Evolutionary conservation across 35 echinoderm and acorn worm genomes (phyloP).

Genomic region (Ptychodera flava): DNA sequence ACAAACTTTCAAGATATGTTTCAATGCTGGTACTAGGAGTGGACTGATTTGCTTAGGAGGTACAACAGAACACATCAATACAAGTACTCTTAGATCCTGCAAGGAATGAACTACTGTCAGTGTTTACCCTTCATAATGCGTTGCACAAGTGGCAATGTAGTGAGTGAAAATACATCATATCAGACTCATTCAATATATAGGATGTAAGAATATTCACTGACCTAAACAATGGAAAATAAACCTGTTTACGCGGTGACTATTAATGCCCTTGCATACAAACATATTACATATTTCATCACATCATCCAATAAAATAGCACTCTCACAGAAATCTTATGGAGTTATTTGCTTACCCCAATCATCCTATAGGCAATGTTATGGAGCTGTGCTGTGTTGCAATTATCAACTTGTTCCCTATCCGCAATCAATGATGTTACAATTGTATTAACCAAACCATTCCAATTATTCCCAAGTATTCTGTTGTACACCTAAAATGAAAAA

Average conservation of each 20-base stretch:
- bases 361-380: slow-evolving; percentile 44
- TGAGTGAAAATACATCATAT: no score
- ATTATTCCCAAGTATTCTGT: slow-evolving; percentile 61
- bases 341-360: slow-evolving; percentile 77
- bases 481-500: slow-evolving; percentile 40
- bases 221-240: no score
- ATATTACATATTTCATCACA: no score
- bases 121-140: no score
- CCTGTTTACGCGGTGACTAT: no score
- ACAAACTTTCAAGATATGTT: slow-evolving; percentile 39
- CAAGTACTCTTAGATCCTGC: slow-evolving; percentile 65
- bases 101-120: no score
- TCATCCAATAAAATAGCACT: no score
- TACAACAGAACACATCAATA: slow-evolving; percentile 68
- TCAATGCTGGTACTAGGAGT: slow-evolving; percentile 36
- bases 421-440: slow-evolving; percentile 34
- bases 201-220: no score
- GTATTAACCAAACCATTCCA: slow-evolving; percentile 63
- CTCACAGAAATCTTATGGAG: no score
- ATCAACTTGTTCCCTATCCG: slow-evolving; percentile 49
- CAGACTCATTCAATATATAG: no score
- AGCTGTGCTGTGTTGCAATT: slow-evolving; percentile 45
- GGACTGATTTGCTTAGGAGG: slow-evolving; percentile 33
- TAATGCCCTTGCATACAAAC: no score
- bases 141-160: no score